Evolutionary conservation across 2,113 vertebrate genomes (phyloP), one percentile per base, ranked within the genome.

Genomic region (Crocuta crocuta): DNA sequence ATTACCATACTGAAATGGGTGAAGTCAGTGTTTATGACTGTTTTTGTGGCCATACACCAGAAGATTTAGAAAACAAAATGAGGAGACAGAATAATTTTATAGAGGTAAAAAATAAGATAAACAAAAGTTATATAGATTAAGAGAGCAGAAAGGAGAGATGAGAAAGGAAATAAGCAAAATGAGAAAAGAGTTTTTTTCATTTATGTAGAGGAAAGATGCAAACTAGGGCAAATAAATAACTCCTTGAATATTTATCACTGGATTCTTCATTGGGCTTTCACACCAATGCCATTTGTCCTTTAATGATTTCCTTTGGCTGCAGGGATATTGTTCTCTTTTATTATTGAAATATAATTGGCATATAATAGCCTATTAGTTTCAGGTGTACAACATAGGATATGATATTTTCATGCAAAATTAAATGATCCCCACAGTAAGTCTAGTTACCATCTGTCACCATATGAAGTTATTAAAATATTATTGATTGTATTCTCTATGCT

Each of bases 131-230:
- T 26, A 70, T 71, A 68, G 45, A 91, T 39, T 88, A 70, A 91
- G 58, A 87, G 8, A 89, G 21, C 35, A 83, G 71, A 95, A 95
- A 78, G 63, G 11, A 83, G 63, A 91, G n/a, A 92, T 80, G 65
- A 70, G 12, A 87, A 80, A 66, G 53, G 35, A 71, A 65, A 53
- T 33, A 81, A 21, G n/a, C n/a, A 92, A 95, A 92, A 70, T 89
- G 23, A 95, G 61, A 53, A 86, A 92, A 96, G 50, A 71, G 43
- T 65, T 7, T 89, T 7, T 26, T 94, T 96, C 26, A 71, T 58
- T 96, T 91, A 83, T 31, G 5, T 33, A 95, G 35, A 19, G 91
- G n/a, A 95, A 91, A 95, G 12, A 19, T 58, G 33, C n/a, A 91
- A 85, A 1, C 9, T 53, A 91, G 13, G n/a, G 84, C 58, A 91